Percentiles rank a stretch among this genome's conserved stretches.
phyloP scores from a whole-genome alignment of 2,888 invertebrate genomes.

The Uropetala carovei region DNA sequence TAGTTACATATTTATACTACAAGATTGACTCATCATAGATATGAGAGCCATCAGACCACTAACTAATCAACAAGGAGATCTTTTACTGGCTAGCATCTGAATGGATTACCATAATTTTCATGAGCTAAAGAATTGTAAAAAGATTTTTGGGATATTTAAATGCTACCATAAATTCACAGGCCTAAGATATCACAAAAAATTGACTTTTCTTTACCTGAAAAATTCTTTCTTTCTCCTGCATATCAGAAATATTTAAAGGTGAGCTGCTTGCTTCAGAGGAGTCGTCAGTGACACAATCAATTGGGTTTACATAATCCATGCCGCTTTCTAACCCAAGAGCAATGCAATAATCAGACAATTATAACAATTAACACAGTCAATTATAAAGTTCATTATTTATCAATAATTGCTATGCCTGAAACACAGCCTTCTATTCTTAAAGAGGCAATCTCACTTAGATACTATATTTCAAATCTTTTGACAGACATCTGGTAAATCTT shows the following conservation, averaged over 20 bases:
- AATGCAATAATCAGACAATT: slow-evolving; percentile 66
- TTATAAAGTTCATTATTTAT: too few relatives aligned
- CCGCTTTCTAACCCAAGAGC: slow-evolving; percentile 74
- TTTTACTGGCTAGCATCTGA: background rate
- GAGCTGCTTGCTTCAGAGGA: slow-evolving; percentile 71
- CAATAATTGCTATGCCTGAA: too few relatives aligned
- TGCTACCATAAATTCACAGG: too few relatives aligned
- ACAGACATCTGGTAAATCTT: too few relatives aligned
- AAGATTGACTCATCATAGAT: too few relatives aligned
- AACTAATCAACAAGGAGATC: background rate
- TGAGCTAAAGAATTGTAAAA: background rate
- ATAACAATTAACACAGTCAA: background rate
- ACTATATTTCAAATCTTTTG: too few relatives aligned
- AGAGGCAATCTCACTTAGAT: too few relatives aligned
- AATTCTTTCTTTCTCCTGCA: slow-evolving; percentile 69
- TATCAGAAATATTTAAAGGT: slow-evolving; percentile 69
- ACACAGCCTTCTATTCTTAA: too few relatives aligned
- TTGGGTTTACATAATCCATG: slow-evolving; percentile 77
- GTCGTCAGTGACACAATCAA: slow-evolving; percentile 72
- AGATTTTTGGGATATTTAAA: too few relatives aligned
- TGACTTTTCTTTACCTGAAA: slow-evolving; percentile 72
- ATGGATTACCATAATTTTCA: background rate
- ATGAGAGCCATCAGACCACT: too few relatives aligned
- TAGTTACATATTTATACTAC: too few relatives aligned
- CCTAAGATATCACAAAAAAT: slow-evolving; percentile 26